Conservation (phyloP, 2,888 invertebrate species). For the Spilarctia lutea region DNA sequence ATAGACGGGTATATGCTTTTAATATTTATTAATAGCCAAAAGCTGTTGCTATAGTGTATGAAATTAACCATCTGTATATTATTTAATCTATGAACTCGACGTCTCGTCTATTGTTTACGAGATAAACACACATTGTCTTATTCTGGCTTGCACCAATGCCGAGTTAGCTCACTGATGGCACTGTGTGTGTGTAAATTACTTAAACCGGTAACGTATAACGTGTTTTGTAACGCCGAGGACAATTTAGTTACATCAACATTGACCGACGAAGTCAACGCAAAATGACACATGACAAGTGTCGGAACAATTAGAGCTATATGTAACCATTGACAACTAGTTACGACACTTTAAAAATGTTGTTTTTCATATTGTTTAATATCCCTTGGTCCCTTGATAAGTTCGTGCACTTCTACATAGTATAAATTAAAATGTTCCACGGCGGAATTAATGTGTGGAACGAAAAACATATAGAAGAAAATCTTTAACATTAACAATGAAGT, state of each 20-base stretch:
- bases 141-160: slow-evolving; percentile 55
- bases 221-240: slow-evolving; percentile 39
- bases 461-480: no score
- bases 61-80: slow-evolving; percentile 1
- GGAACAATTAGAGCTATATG: slow-evolving; percentile 64
- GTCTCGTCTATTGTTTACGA: slow-evolving; percentile 60
- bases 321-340: slow-evolving; percentile 29
- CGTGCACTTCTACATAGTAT: no score
- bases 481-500: no score
- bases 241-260: slow-evolving; percentile 60
- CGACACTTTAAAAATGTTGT: slow-evolving; percentile 6
- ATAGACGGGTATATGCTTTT: neutral
- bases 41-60: neutral
- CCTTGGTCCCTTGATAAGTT: no score
- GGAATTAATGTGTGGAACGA: no score
- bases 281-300: slow-evolving; percentile 63
- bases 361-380: neutral
- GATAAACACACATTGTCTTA: slow-evolving; percentile 63
- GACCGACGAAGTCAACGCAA: slow-evolving; percentile 55
- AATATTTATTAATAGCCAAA: neutral
- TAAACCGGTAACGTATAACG: slow-evolving; percentile 42
- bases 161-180: slow-evolving; percentile 51
- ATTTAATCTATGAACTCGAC: slow-evolving; percentile 15
- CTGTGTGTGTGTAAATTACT: slow-evolving; percentile 60
- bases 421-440: no score